Conservation (phyloP, 2,797 vertebrate species). For the Staurois parvus region DNA sequence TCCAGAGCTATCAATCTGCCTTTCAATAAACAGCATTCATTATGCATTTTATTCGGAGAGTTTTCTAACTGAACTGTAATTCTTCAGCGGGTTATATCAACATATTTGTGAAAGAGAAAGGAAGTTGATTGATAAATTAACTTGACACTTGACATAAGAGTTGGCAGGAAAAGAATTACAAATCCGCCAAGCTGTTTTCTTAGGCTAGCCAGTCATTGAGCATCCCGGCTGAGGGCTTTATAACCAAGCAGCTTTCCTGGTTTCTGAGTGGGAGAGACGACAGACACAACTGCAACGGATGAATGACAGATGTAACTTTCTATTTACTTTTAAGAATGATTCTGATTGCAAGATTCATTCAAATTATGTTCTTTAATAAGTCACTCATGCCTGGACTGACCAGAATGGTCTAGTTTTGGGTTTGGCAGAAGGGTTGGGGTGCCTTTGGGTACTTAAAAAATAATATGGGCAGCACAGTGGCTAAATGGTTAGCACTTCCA, state of each 20-base stretch:
- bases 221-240: constrained; percentile 12
- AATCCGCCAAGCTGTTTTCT: constrained; percentile 32
- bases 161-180: constrained; percentile 55
- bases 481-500: no score
- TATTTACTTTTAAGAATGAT: neutral
- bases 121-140: constrained; percentile 59
- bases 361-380: no score
- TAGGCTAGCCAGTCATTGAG: constrained; percentile 14
- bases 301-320: neutral
- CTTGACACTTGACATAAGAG: constrained; percentile 55
- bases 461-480: no score
- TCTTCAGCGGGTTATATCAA: constrained; percentile 48
- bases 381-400: no score
- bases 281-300: neutral
- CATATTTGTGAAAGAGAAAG: constrained; percentile 53
- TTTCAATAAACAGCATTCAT: constrained; percentile 51
- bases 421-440: no score
- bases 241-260: neutral
- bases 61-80: constrained; percentile 50
- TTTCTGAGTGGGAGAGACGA: neutral
- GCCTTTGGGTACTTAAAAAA: no score
- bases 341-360: neutral
- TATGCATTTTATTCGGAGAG: constrained; percentile 48
- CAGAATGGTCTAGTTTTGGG: no score
- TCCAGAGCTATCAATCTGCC: constrained; percentile 37